Conservation (phyloP, 2,113 vertebrate genomes). For the Recurvirostra avosetta region DNA sequence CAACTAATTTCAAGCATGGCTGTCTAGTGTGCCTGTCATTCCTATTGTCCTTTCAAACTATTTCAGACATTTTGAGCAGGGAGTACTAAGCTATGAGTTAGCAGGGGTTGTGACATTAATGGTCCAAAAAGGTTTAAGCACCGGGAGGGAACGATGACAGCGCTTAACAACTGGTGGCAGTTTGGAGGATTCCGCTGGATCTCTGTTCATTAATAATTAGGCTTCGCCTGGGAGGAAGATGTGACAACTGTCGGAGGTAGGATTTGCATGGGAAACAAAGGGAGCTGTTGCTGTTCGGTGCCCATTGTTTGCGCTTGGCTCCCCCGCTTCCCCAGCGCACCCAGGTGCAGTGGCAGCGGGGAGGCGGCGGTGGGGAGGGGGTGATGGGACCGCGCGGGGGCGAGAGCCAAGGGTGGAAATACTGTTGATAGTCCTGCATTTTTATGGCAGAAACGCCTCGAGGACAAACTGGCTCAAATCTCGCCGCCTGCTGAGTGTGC, state of each 20-base stretch:
- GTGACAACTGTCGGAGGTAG: conserved; percentile 80
- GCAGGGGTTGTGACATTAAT: conserved; percentile 73
- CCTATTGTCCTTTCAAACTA: conserved; percentile 82
- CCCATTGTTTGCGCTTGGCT: background rate
- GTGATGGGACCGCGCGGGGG: background rate
- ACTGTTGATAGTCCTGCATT: background rate
- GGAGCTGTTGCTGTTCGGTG: conserved; percentile 68
- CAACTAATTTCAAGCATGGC: conserved; percentile 76
- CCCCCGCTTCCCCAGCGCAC: background rate
- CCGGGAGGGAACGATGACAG: conserved; percentile 67
- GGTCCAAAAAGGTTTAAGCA: conserved; percentile 69
- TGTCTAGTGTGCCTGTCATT: conserved; percentile 80
- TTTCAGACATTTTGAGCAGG: conserved; percentile 82
- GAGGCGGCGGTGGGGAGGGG: background rate
- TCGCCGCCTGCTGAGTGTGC: conserved; percentile 44
- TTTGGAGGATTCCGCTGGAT: conserved; percentile 71
- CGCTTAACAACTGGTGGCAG: conserved; percentile 64
- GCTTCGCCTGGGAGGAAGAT: conserved; percentile 76
- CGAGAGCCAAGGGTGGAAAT: background rate
- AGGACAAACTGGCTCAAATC: conserved; percentile 18
- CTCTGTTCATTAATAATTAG: conserved; percentile 62
- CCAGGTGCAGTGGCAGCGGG: conserved; percentile 34
- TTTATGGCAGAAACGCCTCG: conserved; percentile 56
- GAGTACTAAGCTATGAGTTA: conserved; percentile 77
- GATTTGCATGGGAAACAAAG: conserved; percentile 75